Conservation (phyloP, 2,113 vertebrate species). For the Gallinago jamesoni region DNA sequence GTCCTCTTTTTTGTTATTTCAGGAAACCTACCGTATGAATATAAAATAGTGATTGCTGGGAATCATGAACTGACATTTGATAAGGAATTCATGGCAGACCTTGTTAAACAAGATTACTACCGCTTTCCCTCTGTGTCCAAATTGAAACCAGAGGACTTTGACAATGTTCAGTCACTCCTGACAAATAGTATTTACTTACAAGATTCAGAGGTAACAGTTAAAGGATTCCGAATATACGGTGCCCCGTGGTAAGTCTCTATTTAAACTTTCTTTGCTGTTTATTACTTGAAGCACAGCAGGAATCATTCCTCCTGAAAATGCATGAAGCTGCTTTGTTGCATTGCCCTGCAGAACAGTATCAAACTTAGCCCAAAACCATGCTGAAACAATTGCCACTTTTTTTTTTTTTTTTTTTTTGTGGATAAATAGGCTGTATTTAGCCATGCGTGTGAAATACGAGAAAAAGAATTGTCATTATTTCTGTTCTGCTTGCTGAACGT, state of each 20-base stretch:
- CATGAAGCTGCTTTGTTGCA: slow-evolving; percentile 13
- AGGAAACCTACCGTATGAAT: slow-evolving; percentile 97
- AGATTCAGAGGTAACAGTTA: slow-evolving; percentile 97
- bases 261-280: slow-evolving; percentile 27
- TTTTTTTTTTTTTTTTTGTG: neutral
- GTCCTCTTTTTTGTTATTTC: slow-evolving; percentile 73
- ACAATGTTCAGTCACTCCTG: slow-evolving; percentile 97
- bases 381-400: neutral
- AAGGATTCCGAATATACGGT: slow-evolving; percentile 98
- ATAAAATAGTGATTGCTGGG: slow-evolving; percentile 98
- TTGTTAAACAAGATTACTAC: slow-evolving; percentile 99
- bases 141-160: slow-evolving; percentile 99
- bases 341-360: neutral
- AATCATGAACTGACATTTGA: slow-evolving; percentile 99
- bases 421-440: neutral
- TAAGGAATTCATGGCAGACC: slow-evolving; percentile 99
- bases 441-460: neutral
- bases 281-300: neutral
- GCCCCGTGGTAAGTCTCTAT: slow-evolving; percentile 90
- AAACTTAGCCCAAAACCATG: neutral
- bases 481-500: neutral
- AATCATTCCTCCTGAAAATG: neutral
- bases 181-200: slow-evolving; percentile 99
- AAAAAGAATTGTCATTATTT: neutral
- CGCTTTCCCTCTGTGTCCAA: slow-evolving; percentile 99